Percentiles rank a stretch among this genome's conserved stretches.
These are phyloP conservation scores for Chelonus formosanus DNA, from an alignment of 2,888 invertebrate genomes.

Conservation along the genomic window DNA sequence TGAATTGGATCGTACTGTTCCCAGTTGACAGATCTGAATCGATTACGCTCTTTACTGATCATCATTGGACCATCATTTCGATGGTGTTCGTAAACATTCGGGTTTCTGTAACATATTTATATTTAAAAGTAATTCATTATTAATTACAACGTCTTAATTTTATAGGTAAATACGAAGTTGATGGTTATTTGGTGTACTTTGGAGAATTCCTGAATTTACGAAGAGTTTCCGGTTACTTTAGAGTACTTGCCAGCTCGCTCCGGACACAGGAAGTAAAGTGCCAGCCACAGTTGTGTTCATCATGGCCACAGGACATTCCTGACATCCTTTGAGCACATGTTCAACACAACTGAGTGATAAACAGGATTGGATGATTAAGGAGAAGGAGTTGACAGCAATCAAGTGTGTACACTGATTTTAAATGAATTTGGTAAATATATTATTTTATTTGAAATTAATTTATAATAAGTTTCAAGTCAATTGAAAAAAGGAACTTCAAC, in stretches of 20 bases:
- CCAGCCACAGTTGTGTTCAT: conserved; percentile 43
- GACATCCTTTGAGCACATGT: conserved; percentile 47
- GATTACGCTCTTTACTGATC: conserved; percentile 83
- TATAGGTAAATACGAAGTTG: background rate
- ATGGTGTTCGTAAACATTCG: conserved; percentile 77
- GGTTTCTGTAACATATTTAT: conserved; percentile 72
- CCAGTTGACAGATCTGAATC: conserved; percentile 86
- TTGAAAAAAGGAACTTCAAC: background rate
- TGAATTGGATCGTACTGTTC: conserved; percentile 92
- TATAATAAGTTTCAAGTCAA: background rate
- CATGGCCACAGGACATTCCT: conserved; percentile 42
- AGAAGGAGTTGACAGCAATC: background rate
- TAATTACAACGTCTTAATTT: background rate
- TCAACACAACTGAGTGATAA: conserved; percentile 33
- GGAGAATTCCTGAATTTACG: conserved; percentile 1
- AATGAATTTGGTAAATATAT: conserved; percentile 1
- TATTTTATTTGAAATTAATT: too few relatives aligned
- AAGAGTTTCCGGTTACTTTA: conserved; percentile 34
- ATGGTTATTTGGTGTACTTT: conserved; percentile 5
- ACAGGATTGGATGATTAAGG: background rate
- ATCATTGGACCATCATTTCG: conserved; percentile 74
- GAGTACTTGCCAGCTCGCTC: conserved; percentile 13
- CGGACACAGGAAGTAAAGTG: conserved; percentile 44
- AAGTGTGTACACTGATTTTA: background rate
- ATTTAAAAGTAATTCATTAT: background rate